Evolutionary conservation across 2,888 invertebrate genomes (phyloP), one percentile per base, ranked within the genome.

Genomic region (Xanthorhoe spadicearia): DNA sequence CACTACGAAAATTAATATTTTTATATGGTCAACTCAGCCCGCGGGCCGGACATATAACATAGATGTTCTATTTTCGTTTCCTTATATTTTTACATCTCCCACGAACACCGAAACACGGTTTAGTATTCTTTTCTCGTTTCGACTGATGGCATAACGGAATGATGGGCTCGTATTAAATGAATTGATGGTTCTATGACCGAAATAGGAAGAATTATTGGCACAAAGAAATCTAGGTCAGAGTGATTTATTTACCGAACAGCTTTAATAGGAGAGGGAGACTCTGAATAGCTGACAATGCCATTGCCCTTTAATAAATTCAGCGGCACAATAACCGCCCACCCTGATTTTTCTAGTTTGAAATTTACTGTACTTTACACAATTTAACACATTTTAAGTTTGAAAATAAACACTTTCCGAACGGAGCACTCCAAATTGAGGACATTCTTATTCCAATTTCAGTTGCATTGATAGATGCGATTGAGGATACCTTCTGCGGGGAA

Each of bases 141-240:
- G 52, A 57, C 38, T 60, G 62, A 62, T 60, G 60, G 53, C 46
- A 57, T 46, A 57, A 63, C 53, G 57, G 53, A 56, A 66, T 66
- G 60, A 66, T 57, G 64, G 51, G 54, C 53, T 61, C 38, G 54
- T 58, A 69, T 66, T 61, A 58, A 57, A 66, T 60, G 63, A 66
- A 61, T 66, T 63, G 69, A 66, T 61, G 46, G 65, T 13, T 59
- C 46, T 62, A 43, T 66, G 59, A 59, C 18, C 19, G 48, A 32
- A 57, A 28, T 48, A 46, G 32, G 28, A 18, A n/a, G 38, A 51
- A 15, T 62, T 50, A 50, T 50, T 46, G 43, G 35, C 17, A 55
- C 38, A 60, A 38, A 46, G 38, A 53, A 35, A 18, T 60, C 17
- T 60, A 52, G 43, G 52, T 46, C 43, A 23, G 53, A 35, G 17